Conservation (phyloP, 2,888 invertebrate species). For the Pomacea canaliculata region DNA sequence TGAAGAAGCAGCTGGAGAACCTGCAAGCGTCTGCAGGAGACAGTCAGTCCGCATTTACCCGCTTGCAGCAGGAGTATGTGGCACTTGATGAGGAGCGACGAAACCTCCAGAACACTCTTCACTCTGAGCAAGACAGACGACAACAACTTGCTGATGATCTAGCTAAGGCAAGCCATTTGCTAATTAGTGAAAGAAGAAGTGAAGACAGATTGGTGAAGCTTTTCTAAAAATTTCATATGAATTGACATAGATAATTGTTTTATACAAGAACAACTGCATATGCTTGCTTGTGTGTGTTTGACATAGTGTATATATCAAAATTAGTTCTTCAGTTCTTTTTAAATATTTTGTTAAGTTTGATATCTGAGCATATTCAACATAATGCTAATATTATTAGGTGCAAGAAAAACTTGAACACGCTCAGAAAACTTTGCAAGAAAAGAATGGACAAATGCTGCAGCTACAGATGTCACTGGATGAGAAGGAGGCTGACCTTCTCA, state of each 20-base stretch:
- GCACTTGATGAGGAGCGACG: conserved; percentile 32
- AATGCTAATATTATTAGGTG: conserved; percentile 31
- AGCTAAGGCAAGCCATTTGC: conserved; percentile 23
- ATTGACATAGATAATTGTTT: background rate
- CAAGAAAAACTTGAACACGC: conserved; percentile 50
- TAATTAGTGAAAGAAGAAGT: too few relatives aligned
- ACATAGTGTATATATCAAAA: too few relatives aligned
- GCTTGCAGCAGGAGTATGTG: conserved; percentile 36
- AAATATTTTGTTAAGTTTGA: too few relatives aligned
- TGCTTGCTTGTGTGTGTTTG: too few relatives aligned
- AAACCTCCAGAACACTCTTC: conserved; percentile 31
- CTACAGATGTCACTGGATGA: conserved; percentile 48
- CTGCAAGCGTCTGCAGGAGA: conserved; percentile 39
- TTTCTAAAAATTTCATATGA: background rate
- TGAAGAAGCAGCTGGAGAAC: conserved; percentile 40
- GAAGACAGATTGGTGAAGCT: too few relatives aligned
- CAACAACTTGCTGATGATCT: conserved; percentile 29
- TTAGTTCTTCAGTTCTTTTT: too few relatives aligned
- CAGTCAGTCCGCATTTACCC: conserved; percentile 37
- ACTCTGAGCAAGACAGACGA: conserved; percentile 26
- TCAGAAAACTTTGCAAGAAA: conserved; percentile 47
- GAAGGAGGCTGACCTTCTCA: conserved; percentile 40
- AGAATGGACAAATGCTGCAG: conserved; percentile 45
- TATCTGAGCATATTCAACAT: too few relatives aligned
- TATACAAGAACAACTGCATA: background rate